These are phyloP conservation scores for Setipinna tenuifilis DNA, from an alignment of 2,797 vertebrate genomes.

Conservation along the genomic window DNA sequence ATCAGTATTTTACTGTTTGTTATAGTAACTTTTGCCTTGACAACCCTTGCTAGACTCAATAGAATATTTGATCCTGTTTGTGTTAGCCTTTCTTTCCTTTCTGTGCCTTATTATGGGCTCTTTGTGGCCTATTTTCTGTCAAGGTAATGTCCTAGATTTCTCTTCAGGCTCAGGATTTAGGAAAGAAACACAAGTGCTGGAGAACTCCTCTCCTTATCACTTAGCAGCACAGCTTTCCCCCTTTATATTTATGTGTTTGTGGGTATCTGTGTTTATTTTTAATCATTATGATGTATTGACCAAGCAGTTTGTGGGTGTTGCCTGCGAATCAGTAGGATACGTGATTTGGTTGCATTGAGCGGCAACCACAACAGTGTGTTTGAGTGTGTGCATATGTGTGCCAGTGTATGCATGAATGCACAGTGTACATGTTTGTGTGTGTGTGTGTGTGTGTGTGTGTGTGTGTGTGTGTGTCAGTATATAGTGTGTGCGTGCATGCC, in stretches of 20 bases:
- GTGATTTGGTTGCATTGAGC: slow-evolving; percentile 49
- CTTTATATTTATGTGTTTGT: neutral
- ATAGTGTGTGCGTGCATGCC: neutral
- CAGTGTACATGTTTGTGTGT: slow-evolving; percentile 27
- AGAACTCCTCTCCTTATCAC: slow-evolving; percentile 6
- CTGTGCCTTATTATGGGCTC: slow-evolving; percentile 57
- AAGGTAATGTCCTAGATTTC: slow-evolving; percentile 79
- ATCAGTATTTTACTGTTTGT: neutral
- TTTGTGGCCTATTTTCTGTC: slow-evolving; percentile 75
- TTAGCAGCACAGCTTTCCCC: neutral
- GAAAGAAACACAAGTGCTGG: slow-evolving; percentile 27
- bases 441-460: neutral
- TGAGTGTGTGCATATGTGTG: neutral
- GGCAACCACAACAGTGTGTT: slow-evolving; percentile 29
- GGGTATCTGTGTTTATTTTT: neutral
- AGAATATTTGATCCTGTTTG: neutral
- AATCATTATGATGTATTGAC: neutral
- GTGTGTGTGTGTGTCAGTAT: neutral
- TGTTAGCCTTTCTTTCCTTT: slow-evolving; percentile 26
- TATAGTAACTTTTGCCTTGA: neutral
- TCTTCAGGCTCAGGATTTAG: slow-evolving; percentile 58
- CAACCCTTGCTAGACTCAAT: neutral
- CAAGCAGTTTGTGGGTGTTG: neutral
- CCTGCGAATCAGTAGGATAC: neutral
- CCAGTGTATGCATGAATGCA: neutral